Base-by-base conservation (phyloP, 2,888 invertebrate species). In the Hirtodrosophila alboralis region DNA sequence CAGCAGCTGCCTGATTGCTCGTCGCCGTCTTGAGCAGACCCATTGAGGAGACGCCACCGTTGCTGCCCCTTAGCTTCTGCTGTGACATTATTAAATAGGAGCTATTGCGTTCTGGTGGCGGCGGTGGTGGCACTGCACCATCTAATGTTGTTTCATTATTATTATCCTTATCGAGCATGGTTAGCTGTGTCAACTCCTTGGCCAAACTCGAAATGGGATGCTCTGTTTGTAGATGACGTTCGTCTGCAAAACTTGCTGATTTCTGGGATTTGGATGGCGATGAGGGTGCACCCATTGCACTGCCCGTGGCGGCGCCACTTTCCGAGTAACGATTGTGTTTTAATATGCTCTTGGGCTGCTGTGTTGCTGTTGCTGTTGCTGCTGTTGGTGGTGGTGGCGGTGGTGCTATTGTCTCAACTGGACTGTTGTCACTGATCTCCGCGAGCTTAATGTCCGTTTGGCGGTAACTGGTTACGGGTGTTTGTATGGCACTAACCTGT, bases 61-160 rank as follows among this genome's bases (percentile, higher is more conserved):
- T 51, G 4, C 65, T 72, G n/a, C 51, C 69, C 3, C 88, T 67
- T 21, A 85, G 68, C 63, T 89, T 90, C 33, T 89, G 89, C 81
- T 95, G 95, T 6, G 94, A 94, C 95, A 96, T 96, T 21, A 96
- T 94, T 3, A 95, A 94, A 90, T 96, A 97, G 33, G 97, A 97
- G 18, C 96, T 96, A 56, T 96, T 96, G 64, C 97, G 93, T 89
- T 96, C 96, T 2, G 97, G 97, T 14, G 97, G 96, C 36, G 95
- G 93, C 0, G 96, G 95, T 45, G 95, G 93, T 7, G 90, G 89
- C 28, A 81, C 83, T 4, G 57, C 45, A 0, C 59, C 66, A 28
- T 56, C 81, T 7, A 68, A 9, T 0, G 57, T 7, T 2, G 74
- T 26, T 33, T 79, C 84, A 40, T 85, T 86, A 23, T 84, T 75